Base-by-base conservation (phyloP, 2,888 invertebrate genomes). In the Biston stratarius region DNA sequence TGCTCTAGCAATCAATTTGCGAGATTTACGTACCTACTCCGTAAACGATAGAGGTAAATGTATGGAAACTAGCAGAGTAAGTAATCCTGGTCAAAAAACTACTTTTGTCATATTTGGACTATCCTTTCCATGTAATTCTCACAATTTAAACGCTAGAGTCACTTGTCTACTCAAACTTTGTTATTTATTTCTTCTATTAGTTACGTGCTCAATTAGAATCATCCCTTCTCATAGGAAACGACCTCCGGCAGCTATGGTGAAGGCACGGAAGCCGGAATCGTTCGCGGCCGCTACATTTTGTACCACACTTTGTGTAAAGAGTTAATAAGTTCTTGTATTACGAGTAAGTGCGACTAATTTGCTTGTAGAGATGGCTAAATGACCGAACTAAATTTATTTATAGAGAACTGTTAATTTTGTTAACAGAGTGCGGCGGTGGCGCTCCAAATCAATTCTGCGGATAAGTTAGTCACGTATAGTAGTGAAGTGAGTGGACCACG, bases 251-350 rank as follows among this genome's bases (percentile, higher is more conserved):
- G 36, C n/a, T 36, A 49, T 64, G 65, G 69, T 59, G 72, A 76
- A 66, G 42, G 62, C 42, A 75, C 80, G 75, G 76, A 80, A 81
- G 81, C 78, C 80, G 86, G 85, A 88, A 72, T 67, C 65, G 73
- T 82, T 86, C 80, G 76, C 78, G 82, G 82, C 73, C 83, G 61
- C 60, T 73, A 73, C 70, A 71, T 71, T 59, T 76, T 65, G n/a
- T 61, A 68, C 47, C 59, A 52, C 14, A 68, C 77, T 76, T 80
- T 79, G 79, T 74, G 73, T 69, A 45, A 8, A 67, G 60, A 67
- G 64, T 71, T 83, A 85, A 83, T 83, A 83, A 82, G 74, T 71
- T 74, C 66, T 62, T 66, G 82, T 77, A 86, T 86, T 83, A 83
- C 24, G 55, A 38, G 36, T 15, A n/a, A 49, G 24, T 6, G 10